phyloP scores from a whole-genome alignment of 1,140 invertebrate species.

The Anastatus disparis region DNA sequence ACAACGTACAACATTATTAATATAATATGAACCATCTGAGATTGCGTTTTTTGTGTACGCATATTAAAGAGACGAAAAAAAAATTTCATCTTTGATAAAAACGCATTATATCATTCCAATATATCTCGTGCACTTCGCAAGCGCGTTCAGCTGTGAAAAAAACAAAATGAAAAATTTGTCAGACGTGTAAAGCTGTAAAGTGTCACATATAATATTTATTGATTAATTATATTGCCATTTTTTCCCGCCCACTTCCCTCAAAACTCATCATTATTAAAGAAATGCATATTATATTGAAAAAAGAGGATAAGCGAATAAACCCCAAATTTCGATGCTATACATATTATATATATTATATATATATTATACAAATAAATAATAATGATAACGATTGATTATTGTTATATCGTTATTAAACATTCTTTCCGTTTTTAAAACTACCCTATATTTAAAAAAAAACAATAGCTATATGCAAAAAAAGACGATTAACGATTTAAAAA shows the following conservation, averaged over 20 bases:
- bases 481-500: constrained; percentile 42
- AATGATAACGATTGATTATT: constrained; percentile 24
- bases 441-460: constrained; percentile 12
- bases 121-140: constrained; percentile 11
- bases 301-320: constrained; percentile 33
- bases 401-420: constrained; percentile 20
- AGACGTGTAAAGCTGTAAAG: constrained; percentile 20
- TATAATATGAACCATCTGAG: no score
- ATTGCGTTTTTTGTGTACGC: constrained; percentile 3
- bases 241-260: neutral
- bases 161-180: no score
- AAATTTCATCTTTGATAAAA: constrained; percentile 33
- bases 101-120: constrained; percentile 28
- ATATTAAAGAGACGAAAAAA: neutral
- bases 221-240: constrained; percentile 18
- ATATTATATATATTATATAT: constrained; percentile 34
- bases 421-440: constrained; percentile 25
- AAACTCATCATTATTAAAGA: no score
- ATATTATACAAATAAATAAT: no score
- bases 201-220: constrained; percentile 23
- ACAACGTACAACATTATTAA: no score
- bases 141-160: constrained; percentile 4
- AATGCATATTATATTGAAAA: neutral
- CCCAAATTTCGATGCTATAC: constrained; percentile 27
- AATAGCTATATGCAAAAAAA: constrained; percentile 31